A percentile compares a stretch with the other conserved stretches of the same genome.
These are phyloP conservation scores for Cranoglanis bouderius DNA, from an alignment of 2,113 vertebrate species.

Conservation along the genomic window DNA sequence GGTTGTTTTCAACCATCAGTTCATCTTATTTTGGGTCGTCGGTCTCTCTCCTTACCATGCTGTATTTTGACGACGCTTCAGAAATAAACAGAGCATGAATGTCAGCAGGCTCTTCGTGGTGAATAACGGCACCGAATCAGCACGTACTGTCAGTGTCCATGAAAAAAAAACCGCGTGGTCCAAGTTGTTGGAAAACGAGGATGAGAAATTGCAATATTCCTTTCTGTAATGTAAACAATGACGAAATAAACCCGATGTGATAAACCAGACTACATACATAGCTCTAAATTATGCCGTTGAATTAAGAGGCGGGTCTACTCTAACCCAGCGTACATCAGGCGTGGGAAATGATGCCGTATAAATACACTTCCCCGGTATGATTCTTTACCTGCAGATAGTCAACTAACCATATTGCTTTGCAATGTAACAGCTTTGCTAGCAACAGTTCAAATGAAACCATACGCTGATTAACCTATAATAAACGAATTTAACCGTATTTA, in stretches of 20 bases:
- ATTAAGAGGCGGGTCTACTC: not conserved
- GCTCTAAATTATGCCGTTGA: not conserved
- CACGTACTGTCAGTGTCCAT: slow-evolving; percentile 69
- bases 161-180: slow-evolving; percentile 67
- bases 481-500: not conserved
- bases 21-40: slow-evolving; percentile 51
- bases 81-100: slow-evolving; percentile 14
- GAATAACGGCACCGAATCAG: slow-evolving; percentile 35
- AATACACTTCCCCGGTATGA: not conserved
- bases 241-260: not conserved
- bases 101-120: slow-evolving; percentile 33
- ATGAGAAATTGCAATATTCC: not conserved
- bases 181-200: slow-evolving; percentile 7
- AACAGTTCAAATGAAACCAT: not conserved
- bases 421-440: not conserved
- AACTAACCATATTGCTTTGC: not conserved
- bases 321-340: not conserved
- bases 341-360: not conserved
- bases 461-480: not conserved
- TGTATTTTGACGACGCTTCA: slow-evolving; percentile 35
- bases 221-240: not conserved
- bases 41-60: slow-evolving; percentile 68
- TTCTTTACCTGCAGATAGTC: not conserved
- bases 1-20: not conserved
- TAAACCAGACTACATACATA: not conserved